Evolutionary conservation across 2,113 vertebrate genomes (phyloP).

Genomic region (Dasyornis broadbenti): DNA sequence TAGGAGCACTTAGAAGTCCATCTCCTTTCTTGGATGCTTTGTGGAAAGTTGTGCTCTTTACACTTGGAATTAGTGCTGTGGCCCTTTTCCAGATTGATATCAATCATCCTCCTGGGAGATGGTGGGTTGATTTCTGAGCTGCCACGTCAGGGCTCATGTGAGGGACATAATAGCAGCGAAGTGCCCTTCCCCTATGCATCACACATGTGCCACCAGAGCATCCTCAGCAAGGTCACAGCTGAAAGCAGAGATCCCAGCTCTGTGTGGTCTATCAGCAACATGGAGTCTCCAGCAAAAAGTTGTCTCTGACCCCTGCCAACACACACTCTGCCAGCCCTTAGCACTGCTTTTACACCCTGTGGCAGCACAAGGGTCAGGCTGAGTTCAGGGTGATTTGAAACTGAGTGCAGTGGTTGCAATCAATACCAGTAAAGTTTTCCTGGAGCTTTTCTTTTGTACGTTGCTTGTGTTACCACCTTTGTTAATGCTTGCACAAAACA

Average conservation of each 20-base stretch:
- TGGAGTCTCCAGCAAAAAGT: not conserved
- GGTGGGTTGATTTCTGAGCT: not conserved
- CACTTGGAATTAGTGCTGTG: not conserved
- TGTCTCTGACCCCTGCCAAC: not conserved
- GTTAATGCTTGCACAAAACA: not conserved
- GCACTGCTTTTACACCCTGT: not conserved
- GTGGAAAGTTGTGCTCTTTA: slow-evolving; percentile 35
- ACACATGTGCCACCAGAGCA: fast-evolving
- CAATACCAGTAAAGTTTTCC: not conserved
- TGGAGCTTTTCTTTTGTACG: fast-evolving
- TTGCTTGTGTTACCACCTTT: not conserved
- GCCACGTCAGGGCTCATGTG: not conserved
- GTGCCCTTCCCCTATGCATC: not conserved
- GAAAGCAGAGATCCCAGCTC: not conserved
- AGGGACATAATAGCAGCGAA: fast-evolving
- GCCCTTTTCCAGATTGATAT: not conserved
- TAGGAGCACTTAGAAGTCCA: slow-evolving; percentile 28
- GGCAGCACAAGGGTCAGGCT: not conserved
- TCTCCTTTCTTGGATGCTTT: slow-evolving; percentile 50
- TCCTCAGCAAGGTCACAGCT: not conserved
- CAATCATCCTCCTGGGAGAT: not conserved
- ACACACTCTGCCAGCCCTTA: not conserved
- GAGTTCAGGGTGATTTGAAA: not conserved
- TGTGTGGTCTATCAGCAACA: not conserved
- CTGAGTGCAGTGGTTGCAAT: not conserved